A percentile compares a stretch with the other conserved stretches of the same genome.
Conservation (phyloP, 2,888 invertebrate species). For the Aspidiotus rigidus region DNA sequence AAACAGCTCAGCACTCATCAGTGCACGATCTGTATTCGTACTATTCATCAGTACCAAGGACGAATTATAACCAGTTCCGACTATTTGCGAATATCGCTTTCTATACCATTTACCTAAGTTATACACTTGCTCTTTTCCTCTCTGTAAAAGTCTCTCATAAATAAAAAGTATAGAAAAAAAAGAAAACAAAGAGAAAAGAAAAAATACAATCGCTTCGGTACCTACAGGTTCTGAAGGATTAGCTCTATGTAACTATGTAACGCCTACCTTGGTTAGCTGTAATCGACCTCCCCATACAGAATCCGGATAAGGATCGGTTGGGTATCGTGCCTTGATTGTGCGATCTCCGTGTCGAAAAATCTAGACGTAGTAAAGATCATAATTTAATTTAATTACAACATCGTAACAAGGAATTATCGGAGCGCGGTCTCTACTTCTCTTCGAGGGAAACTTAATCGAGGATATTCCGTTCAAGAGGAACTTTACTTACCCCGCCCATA, state of each 20-base stretch:
- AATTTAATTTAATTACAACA: too few relatives aligned
- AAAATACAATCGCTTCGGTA: too few relatives aligned
- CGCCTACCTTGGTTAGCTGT: conserved; percentile 69
- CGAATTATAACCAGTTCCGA: conserved; percentile 53
- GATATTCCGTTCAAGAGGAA: not conserved
- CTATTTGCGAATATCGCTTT: conserved; percentile 52
- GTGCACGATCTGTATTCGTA: conserved; percentile 63
- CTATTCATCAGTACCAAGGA: conserved; percentile 57
- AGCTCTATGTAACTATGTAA: conserved; percentile 33
- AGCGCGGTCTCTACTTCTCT: not conserved
- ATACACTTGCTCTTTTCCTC: conserved; percentile 56
- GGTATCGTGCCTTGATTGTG: conserved; percentile 62
- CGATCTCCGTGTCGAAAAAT: conserved; percentile 83
- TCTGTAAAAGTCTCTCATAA: conserved; percentile 45
- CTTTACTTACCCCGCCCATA: too few relatives aligned
- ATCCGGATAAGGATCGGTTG: conserved; percentile 70
- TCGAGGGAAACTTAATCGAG: not conserved
- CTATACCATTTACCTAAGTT: conserved; percentile 57
- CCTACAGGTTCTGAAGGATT: not conserved
- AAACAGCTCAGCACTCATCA: conserved; percentile 60
- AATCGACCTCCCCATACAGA: conserved; percentile 78
- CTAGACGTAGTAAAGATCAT: conserved; percentile 41
- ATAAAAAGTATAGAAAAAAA: not conserved
- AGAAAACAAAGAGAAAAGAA: too few relatives aligned
- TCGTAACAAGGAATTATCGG: conserved; percentile 22